Base-by-base conservation (phyloP, 2,888 invertebrate species). In the Scaptomyza polygonia region DNA sequence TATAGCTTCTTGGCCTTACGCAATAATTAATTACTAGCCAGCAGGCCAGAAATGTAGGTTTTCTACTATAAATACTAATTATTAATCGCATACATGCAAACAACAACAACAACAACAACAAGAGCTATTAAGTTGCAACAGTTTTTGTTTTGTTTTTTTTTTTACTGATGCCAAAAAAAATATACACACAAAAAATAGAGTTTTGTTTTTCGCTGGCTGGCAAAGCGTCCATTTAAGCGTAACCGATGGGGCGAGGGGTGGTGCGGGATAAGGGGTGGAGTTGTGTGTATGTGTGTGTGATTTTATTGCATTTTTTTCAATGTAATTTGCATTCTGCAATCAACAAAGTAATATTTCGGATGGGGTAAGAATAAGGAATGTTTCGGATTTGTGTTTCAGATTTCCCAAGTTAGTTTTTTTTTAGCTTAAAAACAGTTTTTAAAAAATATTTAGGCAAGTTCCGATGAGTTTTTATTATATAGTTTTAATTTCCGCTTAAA, bases 1-100 rank as follows among this genome's bases (percentile, higher is more conserved):
- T 64, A 39, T 84, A 67, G 77, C 85, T 86, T 86, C 85, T 82
- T 79, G 81, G 82, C 71, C 77, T 83, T 87, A 87, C 82, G 82
- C 87, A 83, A 83, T 55, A 81, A 87, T 79, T 87, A 83, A 83
- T 85, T 87, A 81, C 77, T 72, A 61, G 66, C 68, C 87, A 76
- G 44, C 77, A 65, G 82, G 87, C 70, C 81, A 70, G 82, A 81
- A 82, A 82, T 81, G 79, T 80, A 76, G 84, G 82, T 73, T 84
- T 81, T 69, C 47, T 70, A 77, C 80, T 75, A 82, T 76, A 74
- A 81, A 81, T 71, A 81, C 77, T 52, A 73, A 85, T 85, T 81
- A 87, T 85, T 87, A 87, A 86, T 74, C 74, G 86, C 25, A 25
- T 67, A 67, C 61, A 62, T 72, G 59, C 53, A 8, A 65, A 52